Evolutionary conservation across 2,797 vertebrate genomes (phyloP).

Genomic region (Rhabdophis nuchalis): DNA sequence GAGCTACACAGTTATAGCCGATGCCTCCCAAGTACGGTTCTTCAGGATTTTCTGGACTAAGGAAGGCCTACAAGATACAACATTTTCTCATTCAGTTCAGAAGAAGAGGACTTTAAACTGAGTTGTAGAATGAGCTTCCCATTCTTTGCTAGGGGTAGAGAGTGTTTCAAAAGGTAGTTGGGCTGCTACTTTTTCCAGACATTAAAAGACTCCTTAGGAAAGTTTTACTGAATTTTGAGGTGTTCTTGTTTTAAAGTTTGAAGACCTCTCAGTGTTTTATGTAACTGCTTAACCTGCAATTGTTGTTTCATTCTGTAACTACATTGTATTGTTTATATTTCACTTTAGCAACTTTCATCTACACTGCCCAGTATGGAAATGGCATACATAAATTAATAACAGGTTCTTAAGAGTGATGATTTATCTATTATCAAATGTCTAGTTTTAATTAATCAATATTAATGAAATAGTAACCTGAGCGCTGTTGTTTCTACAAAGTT

Average conservation of each 20-base stretch:
- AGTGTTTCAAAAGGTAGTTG: background rate
- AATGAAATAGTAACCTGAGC: constrained; percentile 80
- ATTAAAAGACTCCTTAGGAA: background rate
- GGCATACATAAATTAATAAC: background rate
- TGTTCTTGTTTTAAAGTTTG: background rate
- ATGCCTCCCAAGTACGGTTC: constrained; percentile 93
- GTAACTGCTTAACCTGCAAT: background rate
- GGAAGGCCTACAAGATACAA: constrained; percentile 80
- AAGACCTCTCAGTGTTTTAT: background rate
- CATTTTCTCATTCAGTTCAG: background rate
- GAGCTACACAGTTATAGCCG: constrained; percentile 89
- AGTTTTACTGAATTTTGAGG: background rate
- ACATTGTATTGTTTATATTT: background rate
- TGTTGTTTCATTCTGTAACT: background rate
- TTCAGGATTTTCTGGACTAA: constrained; percentile 87
- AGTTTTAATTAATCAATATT: background rate
- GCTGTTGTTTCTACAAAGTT: constrained; percentile 84
- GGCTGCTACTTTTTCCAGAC: background rate
- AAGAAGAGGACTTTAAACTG: background rate
- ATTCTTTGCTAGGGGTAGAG: background rate
- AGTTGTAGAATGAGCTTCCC: background rate
- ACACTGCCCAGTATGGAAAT: background rate
- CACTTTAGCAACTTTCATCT: background rate
- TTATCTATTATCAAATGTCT: background rate
- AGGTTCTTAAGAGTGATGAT: background rate